phyloP scores from a whole-genome alignment of 1,140 invertebrate genomes.

The Ooceraea biroi region DNA sequence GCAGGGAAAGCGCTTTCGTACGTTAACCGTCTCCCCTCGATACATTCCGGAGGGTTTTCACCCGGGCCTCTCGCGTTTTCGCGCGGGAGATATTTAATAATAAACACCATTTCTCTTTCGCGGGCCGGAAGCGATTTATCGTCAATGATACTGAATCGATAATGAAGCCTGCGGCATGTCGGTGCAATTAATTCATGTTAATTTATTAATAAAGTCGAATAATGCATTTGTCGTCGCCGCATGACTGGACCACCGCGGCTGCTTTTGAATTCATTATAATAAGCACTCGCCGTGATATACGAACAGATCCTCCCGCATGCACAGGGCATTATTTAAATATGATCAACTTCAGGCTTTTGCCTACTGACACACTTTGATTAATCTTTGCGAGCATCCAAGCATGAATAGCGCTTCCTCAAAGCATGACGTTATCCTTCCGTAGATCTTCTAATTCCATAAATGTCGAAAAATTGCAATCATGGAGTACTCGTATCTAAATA shows the following conservation, averaged over 20 bases:
- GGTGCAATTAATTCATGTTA: constrained; percentile 47
- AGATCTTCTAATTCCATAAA: too few species aligned
- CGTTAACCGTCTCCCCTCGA: too few species aligned
- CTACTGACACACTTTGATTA: constrained; percentile 41
- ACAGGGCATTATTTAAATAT: constrained; percentile 50
- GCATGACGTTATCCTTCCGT: too few species aligned
- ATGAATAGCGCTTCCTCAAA: too few species aligned
- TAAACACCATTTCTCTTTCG: not conserved
- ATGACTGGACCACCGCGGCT: not conserved
- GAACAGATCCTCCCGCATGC: constrained; percentile 13
- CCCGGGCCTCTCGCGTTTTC: constrained; percentile 4
- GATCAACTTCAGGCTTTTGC: constrained; percentile 39
- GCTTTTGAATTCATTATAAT: constrained; percentile 54
- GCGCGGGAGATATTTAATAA: constrained; percentile 28
- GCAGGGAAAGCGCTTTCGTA: not conserved
- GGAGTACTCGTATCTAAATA: too few species aligned
- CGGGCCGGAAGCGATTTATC: constrained; percentile 15
- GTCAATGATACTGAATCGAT: constrained; percentile 36
- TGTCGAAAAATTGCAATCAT: too few species aligned
- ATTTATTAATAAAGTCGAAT: constrained; percentile 59
- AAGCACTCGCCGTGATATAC: constrained; percentile 2
- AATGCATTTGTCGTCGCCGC: not conserved
- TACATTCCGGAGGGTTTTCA: not conserved
- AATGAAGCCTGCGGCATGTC: not conserved
- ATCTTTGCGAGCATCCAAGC: not conserved